These are phyloP conservation scores for Linurgus olivaceus DNA, from an alignment of 2,797 vertebrate species.

Conservation along the genomic window DNA sequence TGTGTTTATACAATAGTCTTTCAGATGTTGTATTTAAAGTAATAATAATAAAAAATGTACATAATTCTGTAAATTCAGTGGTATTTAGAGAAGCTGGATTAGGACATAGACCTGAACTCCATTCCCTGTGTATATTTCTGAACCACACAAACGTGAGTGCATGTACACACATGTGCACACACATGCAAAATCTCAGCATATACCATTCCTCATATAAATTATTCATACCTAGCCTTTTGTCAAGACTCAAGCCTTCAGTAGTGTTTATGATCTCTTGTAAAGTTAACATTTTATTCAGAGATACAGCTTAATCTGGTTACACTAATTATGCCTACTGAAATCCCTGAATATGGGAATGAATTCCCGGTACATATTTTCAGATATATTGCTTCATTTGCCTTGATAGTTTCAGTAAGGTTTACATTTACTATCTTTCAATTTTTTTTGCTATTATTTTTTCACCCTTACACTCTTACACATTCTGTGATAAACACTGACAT, in stretches of 20 bases:
- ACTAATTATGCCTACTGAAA: not conserved
- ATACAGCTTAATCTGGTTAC: not conserved
- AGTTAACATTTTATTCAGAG: not conserved
- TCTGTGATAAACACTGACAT: not conserved
- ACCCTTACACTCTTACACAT: not conserved
- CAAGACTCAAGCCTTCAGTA: not conserved
- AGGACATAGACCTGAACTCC: not conserved
- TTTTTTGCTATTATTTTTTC: not conserved
- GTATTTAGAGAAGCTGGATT: not conserved
- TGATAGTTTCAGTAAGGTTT: not conserved
- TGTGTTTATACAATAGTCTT: not conserved
- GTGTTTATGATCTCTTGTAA: not conserved
- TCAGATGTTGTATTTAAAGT: not conserved
- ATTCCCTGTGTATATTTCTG: not conserved
- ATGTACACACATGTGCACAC: rapidly evolving
- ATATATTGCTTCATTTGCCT: not conserved
- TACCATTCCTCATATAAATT: not conserved
- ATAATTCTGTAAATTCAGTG: not conserved
- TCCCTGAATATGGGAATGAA: not conserved
- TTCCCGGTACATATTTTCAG: not conserved
- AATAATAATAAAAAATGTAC: not conserved
- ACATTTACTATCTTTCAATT: not conserved
- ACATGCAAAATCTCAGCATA: not conserved
- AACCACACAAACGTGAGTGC: not conserved
- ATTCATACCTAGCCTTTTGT: not conserved